phyloP scores from a whole-genome alignment of 2,888 invertebrate species.

The Clunio marinus region DNA sequence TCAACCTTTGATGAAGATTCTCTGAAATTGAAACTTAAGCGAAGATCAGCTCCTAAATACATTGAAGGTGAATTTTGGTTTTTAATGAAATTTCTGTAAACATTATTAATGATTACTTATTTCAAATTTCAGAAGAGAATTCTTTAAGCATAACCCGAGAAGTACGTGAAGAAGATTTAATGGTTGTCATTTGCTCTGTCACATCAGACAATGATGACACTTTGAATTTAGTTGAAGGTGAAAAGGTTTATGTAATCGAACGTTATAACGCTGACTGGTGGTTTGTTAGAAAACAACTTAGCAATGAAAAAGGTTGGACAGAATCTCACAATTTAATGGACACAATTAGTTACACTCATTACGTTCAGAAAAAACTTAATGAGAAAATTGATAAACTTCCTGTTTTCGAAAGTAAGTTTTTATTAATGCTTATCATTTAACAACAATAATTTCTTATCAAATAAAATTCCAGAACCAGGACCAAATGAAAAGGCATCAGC shows the following conservation, averaged over 20 bases:
- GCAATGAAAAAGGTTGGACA: slow-evolving; percentile 91
- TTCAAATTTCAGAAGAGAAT: slow-evolving; percentile 59
- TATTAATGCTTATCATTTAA: slow-evolving; percentile 24
- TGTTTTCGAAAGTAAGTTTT: slow-evolving; percentile 80
- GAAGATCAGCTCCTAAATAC: slow-evolving; percentile 62
- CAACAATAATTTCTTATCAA: slow-evolving; percentile 25
- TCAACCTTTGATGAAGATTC: slow-evolving; percentile 60
- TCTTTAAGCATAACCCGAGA: slow-evolving; percentile 66
- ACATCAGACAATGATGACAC: slow-evolving; percentile 83
- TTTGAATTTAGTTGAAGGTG: slow-evolving; percentile 84
- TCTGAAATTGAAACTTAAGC: slow-evolving; percentile 65
- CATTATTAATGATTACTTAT: neutral
- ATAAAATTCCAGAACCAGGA: slow-evolving; percentile 61
- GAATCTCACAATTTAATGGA: slow-evolving; percentile 84
- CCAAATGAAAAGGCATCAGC: slow-evolving; percentile 73
- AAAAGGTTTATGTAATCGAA: slow-evolving; percentile 81
- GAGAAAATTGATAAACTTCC: slow-evolving; percentile 89
- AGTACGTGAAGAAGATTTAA: slow-evolving; percentile 61
- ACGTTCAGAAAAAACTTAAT: slow-evolving; percentile 80
- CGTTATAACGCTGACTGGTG: slow-evolving; percentile 87
- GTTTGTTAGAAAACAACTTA: slow-evolving; percentile 83
- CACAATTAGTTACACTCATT: slow-evolving; percentile 72
- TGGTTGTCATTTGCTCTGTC: slow-evolving; percentile 80
- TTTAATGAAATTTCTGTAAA: neutral
- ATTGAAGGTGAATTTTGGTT: slow-evolving; percentile 69